Evolutionary conservation across 2,113 vertebrate genomes (phyloP).

Genomic region (Danio rerio): DNA sequence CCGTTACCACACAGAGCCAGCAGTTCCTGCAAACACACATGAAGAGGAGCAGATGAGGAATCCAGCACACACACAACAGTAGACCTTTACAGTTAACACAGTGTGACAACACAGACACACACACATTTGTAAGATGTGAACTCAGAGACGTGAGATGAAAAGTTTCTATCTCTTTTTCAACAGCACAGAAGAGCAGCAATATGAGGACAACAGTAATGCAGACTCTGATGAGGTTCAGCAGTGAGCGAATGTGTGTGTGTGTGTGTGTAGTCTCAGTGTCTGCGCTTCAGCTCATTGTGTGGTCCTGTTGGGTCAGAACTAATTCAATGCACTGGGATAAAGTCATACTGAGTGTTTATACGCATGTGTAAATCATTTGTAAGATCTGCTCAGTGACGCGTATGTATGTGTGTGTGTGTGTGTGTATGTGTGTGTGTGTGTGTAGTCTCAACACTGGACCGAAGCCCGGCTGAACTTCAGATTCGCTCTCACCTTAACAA

Average conservation of each 20-base stretch:
- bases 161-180: too few relatives aligned
- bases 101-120: not conserved
- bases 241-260: not conserved
- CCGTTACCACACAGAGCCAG: not conserved
- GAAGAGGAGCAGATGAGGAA: not conserved
- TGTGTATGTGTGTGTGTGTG: not conserved
- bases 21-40: not conserved
- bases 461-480: not conserved
- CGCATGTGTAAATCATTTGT: conserved; percentile 67
- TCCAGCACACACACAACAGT: not conserved
- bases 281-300: conserved; percentile 64
- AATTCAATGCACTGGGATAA: conserved; percentile 52
- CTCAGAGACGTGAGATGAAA: too few relatives aligned
- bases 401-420: not conserved
- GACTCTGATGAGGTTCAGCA: not conserved
- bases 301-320: conserved; percentile 73
- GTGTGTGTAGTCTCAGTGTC: conserved; percentile 11
- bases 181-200: not conserved
- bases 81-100: too few relatives aligned
- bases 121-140: not conserved
- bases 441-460: conserved; percentile 58
- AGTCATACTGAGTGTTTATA: conserved; percentile 68
- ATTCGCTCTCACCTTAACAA: not conserved
- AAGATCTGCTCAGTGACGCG: not conserved
- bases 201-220: too few relatives aligned